Conservation (phyloP, 2,113 vertebrate genomes). For the Plotosus lineatus region DNA sequence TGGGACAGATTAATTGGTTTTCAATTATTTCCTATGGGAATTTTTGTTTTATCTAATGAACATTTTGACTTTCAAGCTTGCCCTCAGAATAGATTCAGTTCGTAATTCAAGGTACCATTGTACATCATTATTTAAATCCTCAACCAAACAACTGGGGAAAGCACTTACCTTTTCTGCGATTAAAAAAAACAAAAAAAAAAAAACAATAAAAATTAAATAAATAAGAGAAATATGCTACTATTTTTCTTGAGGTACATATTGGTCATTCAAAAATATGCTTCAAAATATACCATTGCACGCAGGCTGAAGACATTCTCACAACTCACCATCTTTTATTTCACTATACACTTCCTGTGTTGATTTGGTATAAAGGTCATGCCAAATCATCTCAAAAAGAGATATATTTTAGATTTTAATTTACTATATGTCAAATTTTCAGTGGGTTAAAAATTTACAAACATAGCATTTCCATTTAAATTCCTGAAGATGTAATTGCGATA, state of each 20-base stretch:
- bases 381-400: neutral
- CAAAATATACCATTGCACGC: neutral
- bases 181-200: neutral
- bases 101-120: too few species aligned
- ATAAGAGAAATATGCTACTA: neutral
- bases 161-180: neutral
- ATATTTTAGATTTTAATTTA: neutral
- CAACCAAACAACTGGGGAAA: neutral
- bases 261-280: neutral
- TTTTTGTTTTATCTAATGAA: too few species aligned
- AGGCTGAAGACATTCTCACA: neutral
- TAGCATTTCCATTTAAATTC: neutral
- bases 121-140: neutral
- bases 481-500: too few species aligned
- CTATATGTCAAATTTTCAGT: neutral
- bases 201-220: neutral
- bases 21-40: too few species aligned
- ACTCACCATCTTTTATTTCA: neutral
- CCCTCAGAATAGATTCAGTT: too few species aligned
- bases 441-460: neutral
- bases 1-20: too few species aligned
- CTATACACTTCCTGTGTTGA: neutral
- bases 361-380: neutral
- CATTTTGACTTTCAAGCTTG: too few species aligned
- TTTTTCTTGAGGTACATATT: neutral